A percentile compares a stretch with the other conserved stretches of the same genome.
Conservation (phyloP, 2,113 vertebrate genomes). For the Cyprinodon brontotheroides region DNA sequence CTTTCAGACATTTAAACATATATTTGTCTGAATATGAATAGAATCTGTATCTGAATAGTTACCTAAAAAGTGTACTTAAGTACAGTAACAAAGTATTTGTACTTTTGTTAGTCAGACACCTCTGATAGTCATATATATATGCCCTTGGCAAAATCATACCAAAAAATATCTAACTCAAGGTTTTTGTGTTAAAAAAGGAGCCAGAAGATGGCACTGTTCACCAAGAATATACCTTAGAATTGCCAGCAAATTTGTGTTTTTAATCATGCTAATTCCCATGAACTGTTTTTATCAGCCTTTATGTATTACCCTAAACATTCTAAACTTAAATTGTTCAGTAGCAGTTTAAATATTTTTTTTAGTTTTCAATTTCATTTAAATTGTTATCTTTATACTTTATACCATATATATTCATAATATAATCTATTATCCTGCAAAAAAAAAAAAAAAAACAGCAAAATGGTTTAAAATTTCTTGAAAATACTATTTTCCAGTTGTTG, state of each 20-base stretch:
- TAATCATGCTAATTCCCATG: background rate
- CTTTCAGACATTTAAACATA: no score
- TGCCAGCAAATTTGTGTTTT: background rate
- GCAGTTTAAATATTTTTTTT: background rate
- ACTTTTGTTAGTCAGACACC: no score
- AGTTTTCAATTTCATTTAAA: background rate
- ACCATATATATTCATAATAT: no score
- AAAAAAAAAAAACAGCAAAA: background rate
- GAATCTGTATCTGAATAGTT: no score
- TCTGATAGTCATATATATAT: no score
- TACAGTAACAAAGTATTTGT: no score
- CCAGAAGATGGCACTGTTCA: constrained; percentile 50
- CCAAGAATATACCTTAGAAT: background rate
- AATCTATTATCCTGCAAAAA: no score
- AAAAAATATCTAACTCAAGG: background rate
- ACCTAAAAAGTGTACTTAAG: no score
- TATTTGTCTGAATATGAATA: no score
- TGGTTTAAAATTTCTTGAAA: background rate
- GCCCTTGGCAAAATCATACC: background rate
- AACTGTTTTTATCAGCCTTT: background rate
- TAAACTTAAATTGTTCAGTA: background rate
- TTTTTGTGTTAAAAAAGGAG: background rate
- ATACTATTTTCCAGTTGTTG: background rate
- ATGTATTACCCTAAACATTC: background rate
- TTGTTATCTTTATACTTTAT: background rate